Percentiles rank a stretch among this genome's conserved stretches.
phyloP scores from a whole-genome alignment of 2,113 vertebrate species.

The Daubentonia madagascariensis region DNA sequence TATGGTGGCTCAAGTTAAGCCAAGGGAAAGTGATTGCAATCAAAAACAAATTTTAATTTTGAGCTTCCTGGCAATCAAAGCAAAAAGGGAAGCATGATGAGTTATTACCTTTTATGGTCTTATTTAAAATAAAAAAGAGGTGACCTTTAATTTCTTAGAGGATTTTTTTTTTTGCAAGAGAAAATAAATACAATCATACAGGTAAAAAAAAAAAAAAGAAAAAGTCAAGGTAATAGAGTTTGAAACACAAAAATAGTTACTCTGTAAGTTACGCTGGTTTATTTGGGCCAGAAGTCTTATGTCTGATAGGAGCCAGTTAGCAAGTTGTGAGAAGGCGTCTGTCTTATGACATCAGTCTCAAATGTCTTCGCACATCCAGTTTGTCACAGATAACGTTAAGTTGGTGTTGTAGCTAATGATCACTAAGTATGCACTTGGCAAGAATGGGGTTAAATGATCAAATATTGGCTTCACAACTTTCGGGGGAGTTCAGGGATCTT shows the following conservation, averaged over 20 bases:
- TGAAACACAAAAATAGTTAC: not conserved
- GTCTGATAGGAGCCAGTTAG: not conserved
- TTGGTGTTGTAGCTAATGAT: not conserved
- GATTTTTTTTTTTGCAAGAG: not conserved
- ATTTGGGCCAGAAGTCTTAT: not conserved
- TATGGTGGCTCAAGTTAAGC: not conserved
- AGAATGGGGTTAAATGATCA: not conserved
- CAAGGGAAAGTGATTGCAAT: not conserved
- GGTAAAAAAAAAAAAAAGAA: fast-evolving
- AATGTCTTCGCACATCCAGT: not conserved
- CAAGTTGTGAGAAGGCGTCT: not conserved
- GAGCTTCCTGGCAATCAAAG: slow-evolving; percentile 47
- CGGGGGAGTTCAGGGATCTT: not conserved
- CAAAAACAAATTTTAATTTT: not conserved
- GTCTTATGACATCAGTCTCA: not conserved
- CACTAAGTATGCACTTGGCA: not conserved
- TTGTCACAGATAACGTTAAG: not conserved
- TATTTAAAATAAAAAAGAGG: not conserved
- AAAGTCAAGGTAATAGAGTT: not conserved
- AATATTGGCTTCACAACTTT: not conserved
- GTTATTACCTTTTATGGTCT: not conserved
- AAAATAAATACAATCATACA: not conserved
- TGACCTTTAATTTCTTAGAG: not conserved
- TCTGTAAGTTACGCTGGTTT: not conserved
- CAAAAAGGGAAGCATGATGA: not conserved